These are phyloP conservation scores for Megamerina dolium DNA, from an alignment of 2,888 invertebrate genomes.

Conservation along the genomic window DNA sequence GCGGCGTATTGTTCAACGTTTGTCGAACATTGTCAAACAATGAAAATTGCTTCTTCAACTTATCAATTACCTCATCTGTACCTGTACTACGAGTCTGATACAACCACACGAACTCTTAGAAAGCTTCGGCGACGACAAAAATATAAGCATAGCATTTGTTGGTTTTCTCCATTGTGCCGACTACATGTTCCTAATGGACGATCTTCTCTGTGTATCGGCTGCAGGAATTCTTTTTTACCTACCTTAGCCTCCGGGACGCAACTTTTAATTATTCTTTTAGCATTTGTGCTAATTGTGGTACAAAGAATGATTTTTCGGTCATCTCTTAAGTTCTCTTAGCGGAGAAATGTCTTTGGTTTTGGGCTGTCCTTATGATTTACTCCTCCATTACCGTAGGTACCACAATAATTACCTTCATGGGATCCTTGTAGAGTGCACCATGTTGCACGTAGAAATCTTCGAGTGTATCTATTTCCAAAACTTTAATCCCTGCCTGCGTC, in stretches of 20 bases:
- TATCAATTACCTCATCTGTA: constrained; percentile 25
- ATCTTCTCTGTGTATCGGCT: constrained; percentile 8
- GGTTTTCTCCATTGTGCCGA: constrained; percentile 33
- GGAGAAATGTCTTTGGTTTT: constrained; percentile 37
- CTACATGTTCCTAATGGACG: constrained; percentile 33
- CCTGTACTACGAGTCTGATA: constrained; percentile 32
- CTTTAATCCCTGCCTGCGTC: constrained; percentile 1
- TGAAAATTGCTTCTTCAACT: no score
- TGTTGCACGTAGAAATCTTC: constrained; percentile 12
- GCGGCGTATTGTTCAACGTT: no score
- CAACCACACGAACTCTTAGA: constrained; percentile 40
- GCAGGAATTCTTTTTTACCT: constrained; percentile 9
- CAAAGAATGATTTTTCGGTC: constrained; percentile 6
- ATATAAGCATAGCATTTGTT: constrained; percentile 35
- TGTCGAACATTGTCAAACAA: no score
- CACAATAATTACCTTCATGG: constrained; percentile 7
- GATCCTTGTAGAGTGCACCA: constrained; percentile 9
- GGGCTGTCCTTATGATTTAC: constrained; percentile 35
- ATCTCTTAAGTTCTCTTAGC: constrained; percentile 23
- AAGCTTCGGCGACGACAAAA: constrained; percentile 11
- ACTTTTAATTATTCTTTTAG: no score
- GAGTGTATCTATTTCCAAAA: constrained; percentile 3
- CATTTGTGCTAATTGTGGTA: no score
- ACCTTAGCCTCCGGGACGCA: constrained; percentile 6
- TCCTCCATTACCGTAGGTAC: constrained; percentile 22